These are phyloP conservation scores for Laupala kohalensis DNA, from an alignment of 1,140 invertebrate genomes.

Conservation along the genomic window DNA sequence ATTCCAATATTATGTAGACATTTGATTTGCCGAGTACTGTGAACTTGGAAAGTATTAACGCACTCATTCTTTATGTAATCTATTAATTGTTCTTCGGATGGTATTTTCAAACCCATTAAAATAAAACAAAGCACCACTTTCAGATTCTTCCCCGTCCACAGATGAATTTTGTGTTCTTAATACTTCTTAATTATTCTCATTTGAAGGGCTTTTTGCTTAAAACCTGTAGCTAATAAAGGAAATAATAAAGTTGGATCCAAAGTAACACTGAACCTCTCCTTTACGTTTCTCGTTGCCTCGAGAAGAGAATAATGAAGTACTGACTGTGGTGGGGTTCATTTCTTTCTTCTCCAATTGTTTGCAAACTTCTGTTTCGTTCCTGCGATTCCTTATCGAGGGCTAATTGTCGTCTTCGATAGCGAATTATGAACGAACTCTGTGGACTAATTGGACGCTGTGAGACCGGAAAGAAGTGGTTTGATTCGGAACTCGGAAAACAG, in stretches of 20 bases:
- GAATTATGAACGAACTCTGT: neutral
- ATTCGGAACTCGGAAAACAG: neutral
- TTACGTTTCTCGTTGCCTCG: neutral
- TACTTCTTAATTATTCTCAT: neutral
- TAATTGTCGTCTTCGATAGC: neutral
- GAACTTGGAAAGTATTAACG: too few relatives aligned
- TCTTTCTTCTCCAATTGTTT: neutral
- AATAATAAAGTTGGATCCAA: neutral
- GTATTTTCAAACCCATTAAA: too few relatives aligned
- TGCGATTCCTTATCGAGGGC: neutral
- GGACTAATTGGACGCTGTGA: neutral
- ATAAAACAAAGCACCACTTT: neutral
- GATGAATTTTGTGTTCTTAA: neutral
- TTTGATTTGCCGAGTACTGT: too few relatives aligned
- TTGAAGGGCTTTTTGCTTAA: neutral
- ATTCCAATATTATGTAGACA: too few relatives aligned
- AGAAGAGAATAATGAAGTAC: neutral
- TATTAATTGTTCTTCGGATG: too few relatives aligned
- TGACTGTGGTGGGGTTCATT: neutral
- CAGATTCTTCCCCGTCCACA: neutral
- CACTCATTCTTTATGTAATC: too few relatives aligned
- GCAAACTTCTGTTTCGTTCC: neutral
- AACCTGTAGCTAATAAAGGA: neutral
- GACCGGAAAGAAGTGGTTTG: neutral
- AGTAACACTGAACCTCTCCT: neutral